A percentile compares a stretch with the other conserved stretches of the same genome.
Evolutionary conservation across 2,888 invertebrate genomes (phyloP).

Genomic region (Nomada goodeniana): DNA sequence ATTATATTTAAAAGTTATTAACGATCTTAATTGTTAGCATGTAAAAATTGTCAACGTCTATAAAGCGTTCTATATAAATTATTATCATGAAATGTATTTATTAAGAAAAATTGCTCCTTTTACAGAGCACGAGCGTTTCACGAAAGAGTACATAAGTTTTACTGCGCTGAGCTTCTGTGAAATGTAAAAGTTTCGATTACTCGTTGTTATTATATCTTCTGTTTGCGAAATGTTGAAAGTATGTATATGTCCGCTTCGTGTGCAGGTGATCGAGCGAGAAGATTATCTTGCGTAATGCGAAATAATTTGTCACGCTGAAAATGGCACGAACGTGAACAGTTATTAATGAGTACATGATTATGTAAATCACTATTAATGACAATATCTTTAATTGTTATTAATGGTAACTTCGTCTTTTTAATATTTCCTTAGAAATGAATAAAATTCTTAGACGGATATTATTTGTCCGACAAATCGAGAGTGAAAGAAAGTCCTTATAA

Average conservation of each 20-base stretch:
- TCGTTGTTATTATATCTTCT: constrained; percentile 36
- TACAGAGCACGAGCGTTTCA: constrained; percentile 30
- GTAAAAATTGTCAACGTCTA: neutral
- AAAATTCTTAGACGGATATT: too few relatives aligned
- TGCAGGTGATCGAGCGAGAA: constrained; percentile 31
- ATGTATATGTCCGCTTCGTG: neutral
- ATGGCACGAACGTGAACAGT: neutral
- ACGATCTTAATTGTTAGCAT: neutral
- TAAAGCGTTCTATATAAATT: neutral
- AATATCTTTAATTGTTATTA: too few relatives aligned
- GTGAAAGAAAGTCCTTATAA: too few relatives aligned
- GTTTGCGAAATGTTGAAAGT: constrained; percentile 38
- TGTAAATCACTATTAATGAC: too few relatives aligned
- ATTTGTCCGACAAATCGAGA: too few relatives aligned
- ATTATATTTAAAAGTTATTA: neutral
- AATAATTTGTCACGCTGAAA: constrained; percentile 30
- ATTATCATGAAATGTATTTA: neutral
- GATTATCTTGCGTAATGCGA: constrained; percentile 44
- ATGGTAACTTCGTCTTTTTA: too few relatives aligned
- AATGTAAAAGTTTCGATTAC: constrained; percentile 37
- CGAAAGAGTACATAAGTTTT: constrained; percentile 59
- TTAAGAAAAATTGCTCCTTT: constrained; percentile 9
- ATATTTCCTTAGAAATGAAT: too few relatives aligned
- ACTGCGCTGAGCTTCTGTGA: constrained; percentile 62
- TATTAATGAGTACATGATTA: too few relatives aligned